Conservation (phyloP, 2,113 vertebrate species). For the Paedocypris sp. region DNA sequence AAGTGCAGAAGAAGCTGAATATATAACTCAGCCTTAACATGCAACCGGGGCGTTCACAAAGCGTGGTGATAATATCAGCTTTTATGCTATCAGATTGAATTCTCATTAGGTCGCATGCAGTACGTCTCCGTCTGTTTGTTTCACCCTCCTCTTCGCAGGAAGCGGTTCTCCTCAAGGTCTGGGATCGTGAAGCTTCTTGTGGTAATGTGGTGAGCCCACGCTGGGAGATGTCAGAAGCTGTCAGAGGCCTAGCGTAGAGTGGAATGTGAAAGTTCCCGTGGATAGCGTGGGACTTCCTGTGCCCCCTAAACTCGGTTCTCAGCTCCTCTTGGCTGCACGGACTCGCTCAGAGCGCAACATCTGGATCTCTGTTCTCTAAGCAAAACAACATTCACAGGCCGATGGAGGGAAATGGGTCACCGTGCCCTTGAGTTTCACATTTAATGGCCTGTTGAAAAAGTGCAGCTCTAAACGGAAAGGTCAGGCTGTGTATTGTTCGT, state of each 20-base stretch:
- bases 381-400: slow-evolving; percentile 36
- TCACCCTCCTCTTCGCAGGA: neutral
- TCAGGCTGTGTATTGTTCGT: neutral
- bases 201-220: slow-evolving; percentile 36
- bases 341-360: slow-evolving; percentile 44
- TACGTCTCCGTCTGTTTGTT: too few relatives aligned
- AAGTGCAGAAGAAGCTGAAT: too few relatives aligned
- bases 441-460: slow-evolving; percentile 26
- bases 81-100: too few relatives aligned
- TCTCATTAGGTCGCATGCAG: too few relatives aligned
- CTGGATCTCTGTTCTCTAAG: slow-evolving; percentile 49
- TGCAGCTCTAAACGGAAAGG: slow-evolving; percentile 10
- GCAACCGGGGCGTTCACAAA: too few relatives aligned
- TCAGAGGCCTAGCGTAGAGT: slow-evolving; percentile 55
- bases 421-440: slow-evolving; percentile 21
- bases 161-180: neutral
- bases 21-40: too few relatives aligned
- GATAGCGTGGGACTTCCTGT: slow-evolving; percentile 70
- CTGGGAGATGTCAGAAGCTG: slow-evolving; percentile 60
- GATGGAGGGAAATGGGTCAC: slow-evolving; percentile 28
- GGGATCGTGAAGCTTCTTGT: neutral
- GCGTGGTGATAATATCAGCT: too few relatives aligned
- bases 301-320: slow-evolving; percentile 38
- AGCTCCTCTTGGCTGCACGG: slow-evolving; percentile 26
- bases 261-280: slow-evolving; percentile 63